Evolutionary conservation across 2,888 invertebrate species (phyloP).

Genomic region (Melieria omissa): DNA sequence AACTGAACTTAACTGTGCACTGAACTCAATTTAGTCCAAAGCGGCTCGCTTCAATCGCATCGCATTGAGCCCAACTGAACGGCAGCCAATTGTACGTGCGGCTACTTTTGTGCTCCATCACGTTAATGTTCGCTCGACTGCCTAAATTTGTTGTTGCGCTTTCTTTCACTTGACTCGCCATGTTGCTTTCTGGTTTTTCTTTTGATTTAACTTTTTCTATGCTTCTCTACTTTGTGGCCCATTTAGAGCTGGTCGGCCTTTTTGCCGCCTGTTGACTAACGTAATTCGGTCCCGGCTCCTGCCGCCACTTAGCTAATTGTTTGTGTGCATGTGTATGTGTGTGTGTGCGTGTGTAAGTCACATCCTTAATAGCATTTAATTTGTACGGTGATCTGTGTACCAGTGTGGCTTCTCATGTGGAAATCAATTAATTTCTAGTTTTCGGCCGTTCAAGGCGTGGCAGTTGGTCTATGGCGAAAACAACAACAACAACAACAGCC

Average conservation of each 20-base stretch:
- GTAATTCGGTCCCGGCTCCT: conserved; percentile 41
- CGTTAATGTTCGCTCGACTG: not conserved
- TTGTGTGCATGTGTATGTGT: conserved; percentile 48
- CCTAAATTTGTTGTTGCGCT: not conserved
- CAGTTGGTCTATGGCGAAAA: too few species aligned
- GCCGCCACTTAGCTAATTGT: conserved; percentile 56
- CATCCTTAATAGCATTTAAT: conserved; percentile 55
- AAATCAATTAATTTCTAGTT: not conserved
- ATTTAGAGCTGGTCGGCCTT: conserved; percentile 20
- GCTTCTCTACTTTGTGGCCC: too few species aligned
- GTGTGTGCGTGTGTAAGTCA: conserved; percentile 44
- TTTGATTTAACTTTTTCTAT: conserved; percentile 40
- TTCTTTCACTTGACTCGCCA: not conserved
- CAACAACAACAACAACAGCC: too few species aligned
- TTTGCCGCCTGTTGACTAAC: conserved; percentile 35
- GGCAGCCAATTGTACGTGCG: too few species aligned
- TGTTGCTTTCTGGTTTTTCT: conserved; percentile 32
- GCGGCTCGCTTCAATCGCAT: too few species aligned
- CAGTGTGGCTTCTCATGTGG: not conserved
- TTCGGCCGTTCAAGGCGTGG: too few species aligned
- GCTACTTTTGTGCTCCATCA: too few species aligned
- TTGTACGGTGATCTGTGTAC: not conserved
- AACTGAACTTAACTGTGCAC: too few species aligned
- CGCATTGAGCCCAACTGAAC: too few species aligned
- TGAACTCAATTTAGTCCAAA: too few species aligned